Evolutionary conservation across 2,888 invertebrate species (phyloP).

Genomic region (Megaustenia siamemsis): DNA sequence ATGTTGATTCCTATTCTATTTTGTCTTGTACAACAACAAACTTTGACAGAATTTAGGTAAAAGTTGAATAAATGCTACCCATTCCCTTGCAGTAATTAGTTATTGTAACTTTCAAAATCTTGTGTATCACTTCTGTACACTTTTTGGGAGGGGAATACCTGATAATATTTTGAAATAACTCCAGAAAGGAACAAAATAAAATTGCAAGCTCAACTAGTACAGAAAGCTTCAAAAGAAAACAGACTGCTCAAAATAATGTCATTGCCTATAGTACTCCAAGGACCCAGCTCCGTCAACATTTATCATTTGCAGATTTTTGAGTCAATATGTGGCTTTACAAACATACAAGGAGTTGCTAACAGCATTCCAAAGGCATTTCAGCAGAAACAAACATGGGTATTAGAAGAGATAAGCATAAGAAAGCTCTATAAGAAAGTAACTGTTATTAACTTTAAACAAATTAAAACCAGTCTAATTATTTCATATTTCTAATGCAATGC

Average conservation of each 20-base stretch:
- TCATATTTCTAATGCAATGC: slow-evolving; percentile 33
- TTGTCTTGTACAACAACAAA: background rate
- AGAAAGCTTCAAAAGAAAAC: slow-evolving; percentile 24
- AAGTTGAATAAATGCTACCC: background rate
- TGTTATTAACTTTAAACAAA: background rate
- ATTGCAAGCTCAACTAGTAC: slow-evolving; percentile 41
- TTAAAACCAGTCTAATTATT: background rate
- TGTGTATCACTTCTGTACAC: background rate
- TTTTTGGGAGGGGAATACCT: background rate
- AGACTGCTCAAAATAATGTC: background rate
- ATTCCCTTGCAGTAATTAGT: slow-evolving; percentile 9
- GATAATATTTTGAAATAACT: background rate
- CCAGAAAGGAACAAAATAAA: background rate
- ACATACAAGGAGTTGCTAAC: slow-evolving; percentile 42
- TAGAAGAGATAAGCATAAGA: slow-evolving; percentile 50
- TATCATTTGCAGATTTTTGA: background rate
- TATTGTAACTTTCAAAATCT: background rate
- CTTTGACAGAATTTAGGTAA: too few relatives aligned
- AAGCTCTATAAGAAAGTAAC: slow-evolving; percentile 58
- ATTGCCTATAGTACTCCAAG: background rate
- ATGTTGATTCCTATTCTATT: background rate
- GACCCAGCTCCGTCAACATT: slow-evolving; percentile 19
- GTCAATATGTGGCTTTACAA: slow-evolving; percentile 14
- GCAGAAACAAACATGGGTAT: slow-evolving; percentile 52
- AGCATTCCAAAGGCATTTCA: slow-evolving; percentile 46